Conservation (phyloP, 2,797 vertebrate species). For the Neosilurus mollespiculum region DNA sequence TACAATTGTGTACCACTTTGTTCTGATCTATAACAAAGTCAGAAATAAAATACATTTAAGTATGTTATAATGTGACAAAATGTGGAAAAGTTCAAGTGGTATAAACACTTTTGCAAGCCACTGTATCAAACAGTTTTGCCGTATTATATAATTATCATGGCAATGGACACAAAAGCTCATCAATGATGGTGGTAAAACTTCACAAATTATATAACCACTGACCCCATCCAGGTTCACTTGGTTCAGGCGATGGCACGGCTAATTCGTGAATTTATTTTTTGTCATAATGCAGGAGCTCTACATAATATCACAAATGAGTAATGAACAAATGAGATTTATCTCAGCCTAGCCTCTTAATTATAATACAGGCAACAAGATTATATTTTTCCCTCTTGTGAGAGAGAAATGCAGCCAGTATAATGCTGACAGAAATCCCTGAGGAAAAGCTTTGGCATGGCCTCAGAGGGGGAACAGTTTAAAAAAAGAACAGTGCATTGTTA, state of each 20-base stretch:
- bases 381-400: not conserved
- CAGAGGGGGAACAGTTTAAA: not conserved
- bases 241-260: not conserved
- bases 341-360: constrained; percentile 13
- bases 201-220: not conserved
- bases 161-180: not conserved
- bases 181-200: not conserved
- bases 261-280: not conserved
- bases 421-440: not conserved
- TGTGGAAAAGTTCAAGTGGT: too few relatives aligned
- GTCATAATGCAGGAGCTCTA: not conserved
- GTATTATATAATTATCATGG: not conserved
- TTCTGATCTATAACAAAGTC: too few relatives aligned
- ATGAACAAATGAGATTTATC: not conserved
- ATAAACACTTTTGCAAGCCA: too few relatives aligned
- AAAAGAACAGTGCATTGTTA: constrained; percentile 18
- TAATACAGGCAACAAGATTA: not conserved
- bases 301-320: not conserved
- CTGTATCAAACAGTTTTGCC: not conserved
- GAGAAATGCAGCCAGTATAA: not conserved
- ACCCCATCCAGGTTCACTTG: too few relatives aligned
- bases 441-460: not conserved
- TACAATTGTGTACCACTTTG: too few relatives aligned
- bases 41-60: too few relatives aligned
- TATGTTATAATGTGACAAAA: too few relatives aligned